Percentiles rank a stretch among this genome's conserved stretches.
phyloP scores from a whole-genome alignment of 2,888 invertebrate species.

The Thyatira batis region DNA sequence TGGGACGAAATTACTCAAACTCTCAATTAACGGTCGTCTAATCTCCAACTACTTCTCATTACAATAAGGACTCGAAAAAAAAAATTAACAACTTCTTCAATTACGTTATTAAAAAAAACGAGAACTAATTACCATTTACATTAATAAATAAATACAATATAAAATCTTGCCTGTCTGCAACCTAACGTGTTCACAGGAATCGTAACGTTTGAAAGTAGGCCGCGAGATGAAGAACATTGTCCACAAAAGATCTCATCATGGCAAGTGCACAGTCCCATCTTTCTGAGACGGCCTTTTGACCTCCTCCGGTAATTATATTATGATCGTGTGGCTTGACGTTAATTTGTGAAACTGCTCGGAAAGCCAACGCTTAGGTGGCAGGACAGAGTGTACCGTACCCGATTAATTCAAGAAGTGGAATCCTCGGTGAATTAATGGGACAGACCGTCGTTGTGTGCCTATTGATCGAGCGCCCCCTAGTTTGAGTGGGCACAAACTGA shows the following conservation, averaged over 20 bases:
- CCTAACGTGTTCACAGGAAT: neutral
- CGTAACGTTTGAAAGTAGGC: conserved; percentile 20
- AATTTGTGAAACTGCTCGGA: conserved; percentile 74
- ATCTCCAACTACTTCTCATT: neutral
- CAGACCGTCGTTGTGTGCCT: conserved; percentile 51
- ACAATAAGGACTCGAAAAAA: neutral
- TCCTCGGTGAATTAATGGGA: conserved; percentile 65
- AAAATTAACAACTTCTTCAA: neutral
- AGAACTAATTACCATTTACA: neutral
- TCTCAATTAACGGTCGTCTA: neutral
- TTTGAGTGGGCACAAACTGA: conserved; percentile 25
- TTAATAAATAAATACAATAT: neutral
- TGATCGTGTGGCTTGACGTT: conserved; percentile 62
- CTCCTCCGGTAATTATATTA: conserved; percentile 54
- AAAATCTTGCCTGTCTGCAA: neutral
- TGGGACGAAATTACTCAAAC: neutral
- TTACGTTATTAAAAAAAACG: neutral
- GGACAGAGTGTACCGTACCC: conserved; percentile 52
- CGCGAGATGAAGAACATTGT: conserved; percentile 12
- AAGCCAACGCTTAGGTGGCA: conserved; percentile 64
- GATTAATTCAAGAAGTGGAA: conserved; percentile 74
- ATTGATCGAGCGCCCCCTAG: conserved; percentile 52
- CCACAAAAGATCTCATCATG: conserved; percentile 35
- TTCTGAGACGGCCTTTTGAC: conserved; percentile 30
- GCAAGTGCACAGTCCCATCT: conserved; percentile 32